Percentiles rank a stretch among this genome's conserved stretches.
These are phyloP conservation scores for Yponomeuta cagnagella DNA, from an alignment of 2,888 invertebrate genomes.

Conservation along the genomic window DNA sequence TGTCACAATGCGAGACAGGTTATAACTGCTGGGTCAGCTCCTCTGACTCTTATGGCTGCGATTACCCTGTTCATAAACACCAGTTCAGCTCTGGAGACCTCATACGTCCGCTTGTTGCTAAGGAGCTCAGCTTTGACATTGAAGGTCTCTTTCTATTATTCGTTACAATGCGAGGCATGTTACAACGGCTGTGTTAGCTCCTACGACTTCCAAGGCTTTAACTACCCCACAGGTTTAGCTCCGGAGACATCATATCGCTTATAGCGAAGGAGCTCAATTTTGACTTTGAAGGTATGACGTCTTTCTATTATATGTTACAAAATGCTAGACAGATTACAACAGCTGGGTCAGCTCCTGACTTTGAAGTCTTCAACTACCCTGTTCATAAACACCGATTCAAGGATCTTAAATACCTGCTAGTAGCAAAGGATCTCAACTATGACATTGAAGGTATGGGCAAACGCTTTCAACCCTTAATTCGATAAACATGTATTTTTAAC, in stretches of 20 bases:
- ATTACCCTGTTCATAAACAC: conserved; percentile 71
- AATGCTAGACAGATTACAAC: too few relatives aligned
- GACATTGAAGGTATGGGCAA: conserved; percentile 41
- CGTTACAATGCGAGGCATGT: conserved; percentile 21
- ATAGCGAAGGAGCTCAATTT: conserved; percentile 25
- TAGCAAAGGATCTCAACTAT: conserved; percentile 59
- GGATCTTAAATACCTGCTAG: too few relatives aligned
- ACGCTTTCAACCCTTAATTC: too few relatives aligned
- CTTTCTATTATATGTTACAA: too few relatives aligned
- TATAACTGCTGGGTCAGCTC: conserved; percentile 71
- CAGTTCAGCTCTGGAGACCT: conserved; percentile 69
- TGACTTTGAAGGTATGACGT: too few relatives aligned
- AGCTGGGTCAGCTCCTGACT: conserved; percentile 46
- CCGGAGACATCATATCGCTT: conserved; percentile 64
- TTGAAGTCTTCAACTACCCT: too few relatives aligned
- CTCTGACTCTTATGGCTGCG: conserved; percentile 51
- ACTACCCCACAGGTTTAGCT: conserved; percentile 71
- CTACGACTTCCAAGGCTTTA: conserved; percentile 72
- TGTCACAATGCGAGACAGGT: too few relatives aligned
- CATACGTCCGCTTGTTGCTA: conserved; percentile 63
- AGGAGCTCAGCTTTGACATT: conserved; percentile 61
- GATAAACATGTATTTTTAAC: too few relatives aligned
- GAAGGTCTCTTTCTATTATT: conserved; percentile 26
- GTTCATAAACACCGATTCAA: too few relatives aligned
- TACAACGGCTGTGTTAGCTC: conserved; percentile 73